phyloP scores from a whole-genome alignment of 1,140 invertebrate species.

The Trichoplusia ni region DNA sequence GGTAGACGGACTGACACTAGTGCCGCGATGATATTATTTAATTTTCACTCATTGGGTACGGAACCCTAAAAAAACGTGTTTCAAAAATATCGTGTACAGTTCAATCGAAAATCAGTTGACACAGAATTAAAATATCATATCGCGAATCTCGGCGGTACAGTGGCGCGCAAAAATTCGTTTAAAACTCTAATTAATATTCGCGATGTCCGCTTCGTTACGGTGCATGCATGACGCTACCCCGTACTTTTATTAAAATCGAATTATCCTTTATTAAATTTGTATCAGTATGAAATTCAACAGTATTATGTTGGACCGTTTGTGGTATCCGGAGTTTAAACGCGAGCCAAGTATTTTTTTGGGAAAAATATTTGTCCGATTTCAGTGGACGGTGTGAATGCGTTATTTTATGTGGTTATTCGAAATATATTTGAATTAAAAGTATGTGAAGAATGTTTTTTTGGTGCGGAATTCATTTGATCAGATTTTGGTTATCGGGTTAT shows the following conservation, averaged over 20 bases:
- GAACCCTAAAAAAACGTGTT: background rate
- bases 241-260: conserved; percentile 25
- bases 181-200: conserved; percentile 25
- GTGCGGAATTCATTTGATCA: too few relatives aligned
- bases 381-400: too few relatives aligned
- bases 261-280: conserved; percentile 25
- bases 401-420: too few relatives aligned
- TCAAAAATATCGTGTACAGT: background rate
- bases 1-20: too few relatives aligned
- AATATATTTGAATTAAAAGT: too few relatives aligned
- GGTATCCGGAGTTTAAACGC: conserved; percentile 2
- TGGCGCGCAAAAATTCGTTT: conserved; percentile 12
- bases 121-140: background rate
- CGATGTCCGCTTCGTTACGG: conserved; percentile 3
- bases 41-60: background rate
- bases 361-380: too few relatives aligned
- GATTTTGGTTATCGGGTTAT: too few relatives aligned
- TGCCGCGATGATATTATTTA: too few relatives aligned
- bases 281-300: conserved; percentile 20
- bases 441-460: too few relatives aligned
- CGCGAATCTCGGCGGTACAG: background rate
- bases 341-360: background rate
- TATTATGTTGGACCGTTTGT: conserved; percentile 6
- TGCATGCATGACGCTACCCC: background rate
- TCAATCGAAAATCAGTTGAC: background rate